A percentile compares a stretch with the other conserved stretches of the same genome.
These are phyloP conservation scores for Aromia moschata DNA, from an alignment of 2,888 invertebrate genomes.

Conservation along the genomic window DNA sequence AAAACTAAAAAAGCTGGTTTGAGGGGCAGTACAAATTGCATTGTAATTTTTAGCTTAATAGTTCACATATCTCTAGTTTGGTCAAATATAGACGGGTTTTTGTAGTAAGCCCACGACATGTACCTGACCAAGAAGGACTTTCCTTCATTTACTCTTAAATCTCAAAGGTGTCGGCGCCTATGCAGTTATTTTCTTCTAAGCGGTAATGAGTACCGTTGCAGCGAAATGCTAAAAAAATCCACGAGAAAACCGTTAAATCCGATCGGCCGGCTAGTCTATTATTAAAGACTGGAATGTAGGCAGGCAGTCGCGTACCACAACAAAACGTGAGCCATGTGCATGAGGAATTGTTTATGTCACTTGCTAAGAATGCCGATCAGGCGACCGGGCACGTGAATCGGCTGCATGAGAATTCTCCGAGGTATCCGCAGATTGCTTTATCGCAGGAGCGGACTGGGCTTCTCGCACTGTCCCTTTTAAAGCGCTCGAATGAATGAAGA, in stretches of 20 bases:
- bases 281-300: constrained; percentile 27
- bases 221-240: constrained; percentile 19
- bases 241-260: constrained; percentile 22
- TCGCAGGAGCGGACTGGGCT: background rate
- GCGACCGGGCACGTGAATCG: constrained; percentile 49
- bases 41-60: too few species aligned
- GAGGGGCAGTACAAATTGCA: too few species aligned
- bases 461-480: too few species aligned
- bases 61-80: too few species aligned
- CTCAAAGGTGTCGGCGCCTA: too few species aligned
- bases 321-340: constrained; percentile 45
- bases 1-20: too few species aligned
- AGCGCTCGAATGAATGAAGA: too few species aligned
- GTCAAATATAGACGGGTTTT: too few species aligned
- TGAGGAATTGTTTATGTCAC: constrained; percentile 46
- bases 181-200: constrained; percentile 1
- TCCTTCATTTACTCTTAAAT: too few species aligned
- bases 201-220: constrained; percentile 11
- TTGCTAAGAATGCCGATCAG: constrained; percentile 51
- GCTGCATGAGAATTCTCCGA: constrained; percentile 15
- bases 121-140: too few species aligned
- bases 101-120: too few species aligned
- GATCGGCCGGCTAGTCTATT: constrained; percentile 17
- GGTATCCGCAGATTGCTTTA: constrained; percentile 17
- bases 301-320: constrained; percentile 36